Conservation (phyloP, 2,113 vertebrate genomes). For the Hippocampus comes region DNA sequence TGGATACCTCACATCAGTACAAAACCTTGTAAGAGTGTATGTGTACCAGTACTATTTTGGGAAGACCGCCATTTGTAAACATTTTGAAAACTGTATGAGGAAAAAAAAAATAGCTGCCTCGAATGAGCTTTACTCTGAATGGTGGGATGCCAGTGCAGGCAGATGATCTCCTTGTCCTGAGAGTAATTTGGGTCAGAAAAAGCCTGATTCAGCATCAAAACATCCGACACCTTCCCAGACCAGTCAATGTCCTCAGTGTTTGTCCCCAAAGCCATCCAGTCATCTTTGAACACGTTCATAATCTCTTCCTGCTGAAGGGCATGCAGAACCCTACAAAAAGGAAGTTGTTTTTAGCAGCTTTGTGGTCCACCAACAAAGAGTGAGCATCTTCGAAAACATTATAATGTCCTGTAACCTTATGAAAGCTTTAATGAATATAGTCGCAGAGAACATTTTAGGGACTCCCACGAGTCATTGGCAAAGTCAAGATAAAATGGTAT, state of each 20-base stretch:
- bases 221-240: conserved; percentile 67
- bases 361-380: conserved; percentile 7
- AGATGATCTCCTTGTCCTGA: conserved; percentile 80
- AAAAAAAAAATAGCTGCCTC: background rate
- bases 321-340: conserved; percentile 74
- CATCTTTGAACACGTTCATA: conserved; percentile 80
- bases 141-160: conserved; percentile 85
- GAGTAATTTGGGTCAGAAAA: conserved; percentile 77
- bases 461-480: background rate
- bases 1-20: background rate
- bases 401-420: background rate
- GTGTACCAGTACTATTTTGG: background rate
- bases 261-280: conserved; percentile 73
- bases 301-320: conserved; percentile 87
- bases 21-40: background rate
- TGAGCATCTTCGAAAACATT: background rate
- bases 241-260: conserved; percentile 56
- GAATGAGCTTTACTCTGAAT: conserved; percentile 72
- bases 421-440: background rate
- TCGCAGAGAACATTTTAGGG: background rate
- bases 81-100: background rate
- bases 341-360: background rate
- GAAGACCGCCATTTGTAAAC: background rate
- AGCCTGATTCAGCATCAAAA: conserved; percentile 78
- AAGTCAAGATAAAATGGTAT: background rate